phyloP scores from a whole-genome alignment of 2,888 invertebrate species.

The Watsonalla cultraria region DNA sequence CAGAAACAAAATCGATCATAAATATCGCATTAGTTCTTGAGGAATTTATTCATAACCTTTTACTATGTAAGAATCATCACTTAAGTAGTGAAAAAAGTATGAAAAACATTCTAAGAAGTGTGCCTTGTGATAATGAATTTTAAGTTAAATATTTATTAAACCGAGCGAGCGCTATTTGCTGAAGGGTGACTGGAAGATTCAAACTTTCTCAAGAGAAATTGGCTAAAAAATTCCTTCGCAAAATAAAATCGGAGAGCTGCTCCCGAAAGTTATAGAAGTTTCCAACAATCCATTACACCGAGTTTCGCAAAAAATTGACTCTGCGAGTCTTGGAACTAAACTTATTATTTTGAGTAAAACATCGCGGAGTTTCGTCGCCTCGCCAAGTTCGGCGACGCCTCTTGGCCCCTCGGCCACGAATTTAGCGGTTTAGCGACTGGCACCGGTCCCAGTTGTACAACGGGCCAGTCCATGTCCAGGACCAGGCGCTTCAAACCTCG shows the following conservation, averaged over 20 bases:
- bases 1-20: no score
- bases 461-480: no score
- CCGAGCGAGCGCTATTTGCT: slow-evolving; percentile 41
- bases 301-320: slow-evolving; percentile 74
- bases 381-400: slow-evolving; percentile 47
- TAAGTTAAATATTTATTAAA: slow-evolving; percentile 31
- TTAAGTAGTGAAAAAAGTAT: slow-evolving; percentile 16
- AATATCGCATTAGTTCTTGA: no score
- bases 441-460: no score
- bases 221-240: slow-evolving; percentile 73
- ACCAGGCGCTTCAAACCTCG: no score
- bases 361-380: slow-evolving; percentile 65
- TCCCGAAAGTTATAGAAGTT: slow-evolving; percentile 78
- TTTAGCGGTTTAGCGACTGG: not conserved
- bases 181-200: slow-evolving; percentile 70
- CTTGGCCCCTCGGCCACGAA: slow-evolving; percentile 37
- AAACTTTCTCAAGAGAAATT: slow-evolving; percentile 71
- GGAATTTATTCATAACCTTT: no score
- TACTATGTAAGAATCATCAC: not conserved
- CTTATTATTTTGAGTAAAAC: slow-evolving; percentile 77
- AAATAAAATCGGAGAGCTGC: slow-evolving; percentile 75
- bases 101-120: slow-evolving; percentile 18
- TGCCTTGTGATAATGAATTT: slow-evolving; percentile 26
- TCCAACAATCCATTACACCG: slow-evolving; percentile 77
- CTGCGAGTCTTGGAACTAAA: slow-evolving; percentile 58